Percentiles rank a stretch among this genome's conserved stretches.
Conservation (phyloP, 2,797 vertebrate species). For the Margarornis squamiger region DNA sequence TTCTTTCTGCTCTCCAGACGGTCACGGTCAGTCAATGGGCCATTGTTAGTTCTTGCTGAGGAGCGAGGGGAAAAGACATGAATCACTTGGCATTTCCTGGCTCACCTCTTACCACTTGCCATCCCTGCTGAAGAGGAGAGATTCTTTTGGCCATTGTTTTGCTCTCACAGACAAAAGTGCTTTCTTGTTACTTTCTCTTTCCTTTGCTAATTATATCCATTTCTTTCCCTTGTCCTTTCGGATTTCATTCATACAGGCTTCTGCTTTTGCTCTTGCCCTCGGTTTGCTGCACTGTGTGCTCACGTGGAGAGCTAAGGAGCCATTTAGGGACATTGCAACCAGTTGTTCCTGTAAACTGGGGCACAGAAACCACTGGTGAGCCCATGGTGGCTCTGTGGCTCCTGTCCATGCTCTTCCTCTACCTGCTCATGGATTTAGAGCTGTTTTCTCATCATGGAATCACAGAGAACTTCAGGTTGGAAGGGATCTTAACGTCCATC, state of each 20-base stretch:
- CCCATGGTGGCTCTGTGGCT: neutral
- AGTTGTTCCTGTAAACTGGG: neutral
- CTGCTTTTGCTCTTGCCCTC: neutral
- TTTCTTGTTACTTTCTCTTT: neutral
- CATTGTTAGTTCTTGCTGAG: neutral
- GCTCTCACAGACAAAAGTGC: neutral
- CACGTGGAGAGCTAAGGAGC: neutral
- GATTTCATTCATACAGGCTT: neutral
- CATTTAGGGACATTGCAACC: neutral
- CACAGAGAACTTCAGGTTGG: accelerated
- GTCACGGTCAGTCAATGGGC: neutral
- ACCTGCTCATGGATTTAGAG: neutral
- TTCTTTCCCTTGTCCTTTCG: neutral
- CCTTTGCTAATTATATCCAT: neutral
- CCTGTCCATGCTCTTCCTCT: neutral
- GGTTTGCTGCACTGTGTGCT: neutral
- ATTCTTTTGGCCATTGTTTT: neutral
- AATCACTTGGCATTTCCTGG: neutral
- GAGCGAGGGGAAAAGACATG: neutral
- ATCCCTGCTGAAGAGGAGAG: neutral
- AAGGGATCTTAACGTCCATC: accelerated
- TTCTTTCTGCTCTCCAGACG: neutral
- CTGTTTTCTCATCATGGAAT: neutral
- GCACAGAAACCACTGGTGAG: neutral
- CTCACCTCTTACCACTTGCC: neutral